Evolutionary conservation across 92 coral and sea anemone species (phyloP).

Genomic region (Palythoa heliodiscus): DNA sequence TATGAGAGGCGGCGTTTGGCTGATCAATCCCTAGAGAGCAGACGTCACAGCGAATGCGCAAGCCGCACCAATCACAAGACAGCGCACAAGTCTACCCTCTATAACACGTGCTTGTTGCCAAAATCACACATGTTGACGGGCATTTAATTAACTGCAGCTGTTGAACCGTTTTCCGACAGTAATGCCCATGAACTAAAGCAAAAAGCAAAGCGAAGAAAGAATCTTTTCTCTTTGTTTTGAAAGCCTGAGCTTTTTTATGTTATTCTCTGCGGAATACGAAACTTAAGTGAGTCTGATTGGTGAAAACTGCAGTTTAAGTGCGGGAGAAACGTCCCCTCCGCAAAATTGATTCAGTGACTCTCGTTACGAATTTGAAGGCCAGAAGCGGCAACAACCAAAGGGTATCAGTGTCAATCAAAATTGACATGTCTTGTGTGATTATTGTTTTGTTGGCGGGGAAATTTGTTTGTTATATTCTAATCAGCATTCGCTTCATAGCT

Average conservation of each 20-base stretch:
- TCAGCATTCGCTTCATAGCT: slow-evolving; percentile 74
- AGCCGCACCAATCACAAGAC: slow-evolving; percentile 98
- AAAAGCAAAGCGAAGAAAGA: slow-evolving; percentile 56
- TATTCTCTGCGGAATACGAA: slow-evolving; percentile 4
- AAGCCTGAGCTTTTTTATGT: slow-evolving; percentile 28
- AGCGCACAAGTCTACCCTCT: slow-evolving; percentile 69
- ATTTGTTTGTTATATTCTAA: slow-evolving; percentile 94
- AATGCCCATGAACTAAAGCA: slow-evolving; percentile 62
- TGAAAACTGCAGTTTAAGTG: slow-evolving; percentile 68
- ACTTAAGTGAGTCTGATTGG: slow-evolving; percentile 53
- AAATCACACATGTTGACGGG: slow-evolving; percentile 97
- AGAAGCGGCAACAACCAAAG: slow-evolving; percentile 81
- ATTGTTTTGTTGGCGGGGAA: slow-evolving; percentile 90
- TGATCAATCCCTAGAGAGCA: slow-evolving; percentile 99
- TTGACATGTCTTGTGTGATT: slow-evolving; percentile 86
- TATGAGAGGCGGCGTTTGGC: slow-evolving; percentile 93
- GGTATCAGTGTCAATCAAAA: slow-evolving; percentile 85
- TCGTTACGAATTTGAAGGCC: slow-evolving; percentile 90
- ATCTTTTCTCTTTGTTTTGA: slow-evolving; percentile 45
- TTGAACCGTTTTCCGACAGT: slow-evolving; percentile 66
- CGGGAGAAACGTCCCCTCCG: slow-evolving; percentile 76
- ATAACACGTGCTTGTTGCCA: slow-evolving; percentile 98
- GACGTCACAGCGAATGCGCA: slow-evolving; percentile 92
- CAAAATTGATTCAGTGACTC: slow-evolving; percentile 79
- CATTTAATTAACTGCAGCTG: slow-evolving; percentile 99